These are phyloP conservation scores for Cyaniris semiargus DNA, from an alignment of 2,888 invertebrate genomes.

Conservation along the genomic window DNA sequence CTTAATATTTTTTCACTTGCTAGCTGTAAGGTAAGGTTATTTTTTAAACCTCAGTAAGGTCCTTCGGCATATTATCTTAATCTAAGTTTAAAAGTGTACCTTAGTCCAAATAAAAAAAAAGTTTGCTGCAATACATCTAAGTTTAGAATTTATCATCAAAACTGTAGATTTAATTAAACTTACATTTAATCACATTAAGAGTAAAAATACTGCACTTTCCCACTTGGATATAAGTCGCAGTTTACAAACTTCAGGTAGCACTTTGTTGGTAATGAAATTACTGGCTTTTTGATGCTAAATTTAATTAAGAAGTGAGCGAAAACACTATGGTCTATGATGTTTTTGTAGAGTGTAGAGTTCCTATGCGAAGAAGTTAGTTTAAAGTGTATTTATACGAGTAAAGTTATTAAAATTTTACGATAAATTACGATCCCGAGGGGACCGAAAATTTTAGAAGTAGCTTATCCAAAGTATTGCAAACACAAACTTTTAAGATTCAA, in stretches of 20 bases:
- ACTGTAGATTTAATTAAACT: background rate
- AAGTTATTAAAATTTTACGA: background rate
- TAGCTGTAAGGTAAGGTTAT: background rate
- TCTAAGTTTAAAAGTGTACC: too few species aligned
- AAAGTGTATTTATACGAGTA: background rate
- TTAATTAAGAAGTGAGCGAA: background rate
- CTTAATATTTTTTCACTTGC: background rate
- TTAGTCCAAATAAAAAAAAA: too few species aligned
- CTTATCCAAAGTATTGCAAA: too few species aligned
- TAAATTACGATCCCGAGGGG: too few species aligned
- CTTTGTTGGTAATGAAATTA: background rate
- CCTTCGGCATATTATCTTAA: background rate
- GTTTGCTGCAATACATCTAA: background rate
- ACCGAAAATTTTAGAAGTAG: too few species aligned
- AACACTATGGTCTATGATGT: background rate
- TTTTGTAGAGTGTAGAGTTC: background rate
- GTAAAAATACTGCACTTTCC: background rate
- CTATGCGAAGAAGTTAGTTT: too few species aligned
- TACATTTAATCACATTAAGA: background rate
- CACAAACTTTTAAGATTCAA: too few species aligned
- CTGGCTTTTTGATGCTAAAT: background rate
- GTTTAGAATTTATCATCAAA: background rate
- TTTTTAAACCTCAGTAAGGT: background rate
- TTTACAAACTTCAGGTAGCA: background rate
- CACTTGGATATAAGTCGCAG: background rate